A percentile compares a stretch with the other conserved stretches of the same genome.
These are phyloP conservation scores for Ploceus nigricollis DNA, from an alignment of 2,113 vertebrate genomes.

Conservation along the genomic window DNA sequence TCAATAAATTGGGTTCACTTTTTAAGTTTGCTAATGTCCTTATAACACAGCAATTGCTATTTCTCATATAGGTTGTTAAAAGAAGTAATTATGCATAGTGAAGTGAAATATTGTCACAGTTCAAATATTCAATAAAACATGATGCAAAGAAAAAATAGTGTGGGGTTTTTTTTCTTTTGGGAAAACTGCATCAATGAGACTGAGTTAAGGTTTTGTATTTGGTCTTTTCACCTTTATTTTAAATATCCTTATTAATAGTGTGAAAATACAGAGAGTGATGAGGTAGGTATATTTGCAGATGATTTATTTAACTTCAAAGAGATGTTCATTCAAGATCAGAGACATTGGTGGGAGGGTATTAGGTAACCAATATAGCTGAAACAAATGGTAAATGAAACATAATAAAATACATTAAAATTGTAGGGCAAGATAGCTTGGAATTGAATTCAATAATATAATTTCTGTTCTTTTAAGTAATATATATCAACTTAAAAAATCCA, in stretches of 20 bases:
- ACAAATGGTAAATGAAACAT: background rate
- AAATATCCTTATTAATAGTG: background rate
- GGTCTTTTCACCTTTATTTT: background rate
- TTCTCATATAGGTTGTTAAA: background rate
- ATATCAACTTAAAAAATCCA: background rate
- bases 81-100: background rate
- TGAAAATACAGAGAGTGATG: background rate
- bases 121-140: background rate
- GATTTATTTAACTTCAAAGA: background rate
- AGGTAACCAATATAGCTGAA: background rate
- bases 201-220: background rate
- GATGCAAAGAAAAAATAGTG: background rate
- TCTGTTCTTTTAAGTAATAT: background rate
- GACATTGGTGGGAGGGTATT: accelerated
- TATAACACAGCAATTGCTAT: background rate
- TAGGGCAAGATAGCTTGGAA: background rate
- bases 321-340: background rate
- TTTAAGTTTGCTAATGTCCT: background rate
- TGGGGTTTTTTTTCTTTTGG: background rate
- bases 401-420: background rate
- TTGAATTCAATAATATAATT: background rate
- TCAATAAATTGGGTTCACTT: background rate
- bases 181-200: background rate
- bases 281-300: background rate
- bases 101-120: background rate